Evolutionary conservation across 92 coral and sea anemone genomes (phyloP).

Genomic region (Epizoanthus stellaris): DNA sequence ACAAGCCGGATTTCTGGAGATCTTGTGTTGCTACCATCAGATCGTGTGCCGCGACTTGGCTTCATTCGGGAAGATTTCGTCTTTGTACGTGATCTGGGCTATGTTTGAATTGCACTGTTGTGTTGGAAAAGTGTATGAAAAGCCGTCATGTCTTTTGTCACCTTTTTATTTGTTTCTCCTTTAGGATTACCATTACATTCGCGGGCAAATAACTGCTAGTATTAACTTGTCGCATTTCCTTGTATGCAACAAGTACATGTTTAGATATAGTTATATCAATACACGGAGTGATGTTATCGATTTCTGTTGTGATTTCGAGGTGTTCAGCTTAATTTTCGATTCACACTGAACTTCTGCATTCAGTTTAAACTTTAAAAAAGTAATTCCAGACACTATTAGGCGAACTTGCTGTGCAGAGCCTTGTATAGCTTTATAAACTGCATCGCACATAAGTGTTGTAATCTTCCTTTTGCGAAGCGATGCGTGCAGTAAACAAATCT

Average conservation of each 20-base stretch:
- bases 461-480: neutral
- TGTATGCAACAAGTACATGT: neutral
- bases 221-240: neutral
- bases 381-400: neutral
- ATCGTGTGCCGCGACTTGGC: slow-evolving; percentile 55
- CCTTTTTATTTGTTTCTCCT: neutral
- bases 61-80: slow-evolving; percentile 78
- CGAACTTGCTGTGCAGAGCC: neutral
- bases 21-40: slow-evolving; percentile 67
- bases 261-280: neutral
- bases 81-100: slow-evolving; percentile 59
- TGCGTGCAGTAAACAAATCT: neutral
- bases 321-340: neutral
- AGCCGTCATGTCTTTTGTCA: neutral
- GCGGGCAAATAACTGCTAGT: neutral
- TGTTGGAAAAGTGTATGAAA: neutral
- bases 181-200: too few relatives aligned
- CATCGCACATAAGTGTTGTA: neutral
- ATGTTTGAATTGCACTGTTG: neutral
- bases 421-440: neutral
- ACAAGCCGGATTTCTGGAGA: slow-evolving; percentile 72
- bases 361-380: neutral
- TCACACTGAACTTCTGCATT: neutral
- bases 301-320: too few relatives aligned
- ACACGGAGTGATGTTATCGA: neutral